These are phyloP conservation scores for Bergia sp. DNA, from an alignment of 92 coral and sea anemone genomes.

Conservation along the genomic window DNA sequence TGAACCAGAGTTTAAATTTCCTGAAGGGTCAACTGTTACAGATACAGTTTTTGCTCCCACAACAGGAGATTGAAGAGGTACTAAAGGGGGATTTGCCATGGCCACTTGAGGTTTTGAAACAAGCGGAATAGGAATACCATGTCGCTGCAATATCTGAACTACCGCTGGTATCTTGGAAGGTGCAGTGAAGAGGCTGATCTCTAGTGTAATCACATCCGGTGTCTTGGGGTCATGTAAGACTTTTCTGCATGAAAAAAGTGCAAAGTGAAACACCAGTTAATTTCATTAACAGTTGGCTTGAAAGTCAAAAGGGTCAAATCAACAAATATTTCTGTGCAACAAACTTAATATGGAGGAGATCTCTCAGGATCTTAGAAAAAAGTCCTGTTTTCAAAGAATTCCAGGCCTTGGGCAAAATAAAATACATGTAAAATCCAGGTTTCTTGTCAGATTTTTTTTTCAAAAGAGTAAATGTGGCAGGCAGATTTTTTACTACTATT, in stretches of 20 bases:
- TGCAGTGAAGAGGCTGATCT: conserved; percentile 20
- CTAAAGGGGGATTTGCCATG: neutral
- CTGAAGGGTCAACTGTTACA: neutral
- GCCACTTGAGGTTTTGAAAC: neutral
- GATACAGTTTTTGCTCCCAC: neutral
- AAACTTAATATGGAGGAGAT: too few relatives aligned
- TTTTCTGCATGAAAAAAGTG: neutral
- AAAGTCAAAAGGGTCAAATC: too few relatives aligned
- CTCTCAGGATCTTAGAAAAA: too few relatives aligned
- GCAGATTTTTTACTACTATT: too few relatives aligned
- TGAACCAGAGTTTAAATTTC: neutral
- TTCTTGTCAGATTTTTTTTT: too few relatives aligned
- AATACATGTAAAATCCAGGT: too few relatives aligned
- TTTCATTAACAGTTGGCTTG: too few relatives aligned
- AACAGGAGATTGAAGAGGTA: neutral
- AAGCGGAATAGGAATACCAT: neutral
- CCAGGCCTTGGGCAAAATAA: too few relatives aligned
- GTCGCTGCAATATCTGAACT: conserved; percentile 6
- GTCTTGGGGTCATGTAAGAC: neutral
- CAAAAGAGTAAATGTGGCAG: too few relatives aligned
- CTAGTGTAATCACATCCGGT: conserved; percentile 14
- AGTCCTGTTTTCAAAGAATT: too few relatives aligned
- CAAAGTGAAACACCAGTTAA: neutral
- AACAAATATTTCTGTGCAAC: too few relatives aligned
- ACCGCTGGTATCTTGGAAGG: conserved; percentile 24